Evolutionary conservation across 2,888 invertebrate species (phyloP).

Genomic region (Eupsilia transversa): DNA sequence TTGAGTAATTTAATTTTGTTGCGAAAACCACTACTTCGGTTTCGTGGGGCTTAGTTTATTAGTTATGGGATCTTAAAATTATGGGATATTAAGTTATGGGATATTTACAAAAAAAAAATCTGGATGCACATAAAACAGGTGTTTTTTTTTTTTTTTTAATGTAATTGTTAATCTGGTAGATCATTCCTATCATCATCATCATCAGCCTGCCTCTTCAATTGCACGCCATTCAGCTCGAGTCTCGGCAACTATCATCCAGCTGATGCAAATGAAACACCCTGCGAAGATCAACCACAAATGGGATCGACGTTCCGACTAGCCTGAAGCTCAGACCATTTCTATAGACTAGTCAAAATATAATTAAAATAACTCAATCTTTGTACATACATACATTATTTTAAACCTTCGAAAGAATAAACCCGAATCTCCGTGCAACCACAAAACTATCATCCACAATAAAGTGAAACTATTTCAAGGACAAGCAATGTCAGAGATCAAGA

Average conservation of each 20-base stretch:
- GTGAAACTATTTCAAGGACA: constrained; percentile 52
- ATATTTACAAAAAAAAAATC: no score
- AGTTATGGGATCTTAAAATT: no score
- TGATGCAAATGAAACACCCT: not conserved
- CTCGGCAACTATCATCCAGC: not conserved
- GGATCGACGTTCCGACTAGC: not conserved
- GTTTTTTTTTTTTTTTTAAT: no score
- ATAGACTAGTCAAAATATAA: not conserved
- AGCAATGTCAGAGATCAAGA: constrained; percentile 62
- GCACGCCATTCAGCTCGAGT: not conserved
- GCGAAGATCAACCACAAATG: no score
- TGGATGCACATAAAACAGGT: no score
- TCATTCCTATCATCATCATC: not conserved
- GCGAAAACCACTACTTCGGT: no score
- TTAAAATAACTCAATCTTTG: not conserved
- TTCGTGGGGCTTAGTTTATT: no score
- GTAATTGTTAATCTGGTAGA: not conserved
- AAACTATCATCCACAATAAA: constrained; percentile 45
- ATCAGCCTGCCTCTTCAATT: not conserved
- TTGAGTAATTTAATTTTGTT: not conserved
- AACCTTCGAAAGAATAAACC: not conserved
- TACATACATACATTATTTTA: no score
- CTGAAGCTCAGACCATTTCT: not conserved
- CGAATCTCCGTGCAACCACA: constrained; percentile 9
- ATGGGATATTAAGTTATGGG: no score